Evolutionary conservation across 1,140 invertebrate genomes (phyloP).

Genomic region (Drosophila mayri): DNA sequence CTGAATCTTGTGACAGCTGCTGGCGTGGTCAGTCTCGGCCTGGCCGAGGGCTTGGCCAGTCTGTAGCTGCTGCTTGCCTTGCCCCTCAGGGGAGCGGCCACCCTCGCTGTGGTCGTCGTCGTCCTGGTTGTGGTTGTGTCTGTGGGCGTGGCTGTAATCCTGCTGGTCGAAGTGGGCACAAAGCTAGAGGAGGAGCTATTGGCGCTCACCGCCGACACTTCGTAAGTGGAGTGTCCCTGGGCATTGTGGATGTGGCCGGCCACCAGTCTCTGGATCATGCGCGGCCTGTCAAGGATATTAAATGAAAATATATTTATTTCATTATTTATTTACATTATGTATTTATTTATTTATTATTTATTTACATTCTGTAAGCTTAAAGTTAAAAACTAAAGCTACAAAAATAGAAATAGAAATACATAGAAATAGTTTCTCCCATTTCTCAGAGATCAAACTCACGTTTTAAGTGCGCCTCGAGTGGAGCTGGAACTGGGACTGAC

Average conservation of each 20-base stretch:
- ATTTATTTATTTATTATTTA: too few species aligned
- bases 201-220: slow-evolving; percentile 69
- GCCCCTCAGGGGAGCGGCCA: slow-evolving; percentile 12
- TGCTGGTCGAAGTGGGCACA: slow-evolving; percentile 15
- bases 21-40: background rate
- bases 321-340: too few species aligned
- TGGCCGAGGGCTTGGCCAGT: slow-evolving; percentile 29
- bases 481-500: slow-evolving; percentile 2
- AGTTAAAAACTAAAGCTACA: too few species aligned
- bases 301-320: too few species aligned
- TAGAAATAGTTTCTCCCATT: too few species aligned
- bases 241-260: slow-evolving; percentile 87
- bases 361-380: too few species aligned
- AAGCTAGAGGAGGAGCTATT: slow-evolving; percentile 58
- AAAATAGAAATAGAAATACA: too few species aligned
- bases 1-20: slow-evolving; percentile 2
- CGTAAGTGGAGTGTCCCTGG: slow-evolving; percentile 72
- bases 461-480: slow-evolving; percentile 58
- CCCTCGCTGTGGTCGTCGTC: slow-evolving; percentile 15
- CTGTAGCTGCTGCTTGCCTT: slow-evolving; percentile 69
- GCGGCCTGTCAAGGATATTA: slow-evolving; percentile 76
- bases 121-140: slow-evolving; percentile 11
- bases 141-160: background rate
- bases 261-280: slow-evolving; percentile 87
- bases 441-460: slow-evolving; percentile 56